A percentile compares a stretch with the other conserved stretches of the same genome.
Conservation (phyloP, 92 coral and sea anemone genomes). For the Scolanthus callimorphus region DNA sequence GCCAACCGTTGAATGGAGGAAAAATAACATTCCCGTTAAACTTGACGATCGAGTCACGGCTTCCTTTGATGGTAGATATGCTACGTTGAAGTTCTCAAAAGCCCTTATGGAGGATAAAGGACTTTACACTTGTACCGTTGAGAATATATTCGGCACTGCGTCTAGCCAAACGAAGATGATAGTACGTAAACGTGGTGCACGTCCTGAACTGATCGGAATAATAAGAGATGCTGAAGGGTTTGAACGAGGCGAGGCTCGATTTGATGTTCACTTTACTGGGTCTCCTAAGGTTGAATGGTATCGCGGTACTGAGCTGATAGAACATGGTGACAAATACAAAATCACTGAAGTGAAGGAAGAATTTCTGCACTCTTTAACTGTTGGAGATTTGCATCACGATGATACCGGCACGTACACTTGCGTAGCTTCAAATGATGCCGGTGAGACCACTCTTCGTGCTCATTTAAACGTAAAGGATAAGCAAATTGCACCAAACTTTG, state of each 20-base stretch:
- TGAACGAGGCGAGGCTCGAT: slow-evolving; percentile 73
- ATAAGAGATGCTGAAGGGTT: slow-evolving; percentile 66
- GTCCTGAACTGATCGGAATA: slow-evolving; percentile 70
- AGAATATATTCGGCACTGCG: slow-evolving; percentile 61
- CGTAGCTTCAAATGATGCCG: slow-evolving; percentile 76
- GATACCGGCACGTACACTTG: slow-evolving; percentile 75
- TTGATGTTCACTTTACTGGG: slow-evolving; percentile 73
- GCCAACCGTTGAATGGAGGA: slow-evolving; percentile 56
- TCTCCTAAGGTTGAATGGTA: slow-evolving; percentile 67
- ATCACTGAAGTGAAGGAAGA: slow-evolving; percentile 28
- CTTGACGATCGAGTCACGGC: slow-evolving; percentile 67
- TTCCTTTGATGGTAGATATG: slow-evolving; percentile 48
- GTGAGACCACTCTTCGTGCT: slow-evolving; percentile 55
- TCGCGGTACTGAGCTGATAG: slow-evolving; percentile 55
- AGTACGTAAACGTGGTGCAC: slow-evolving; percentile 55
- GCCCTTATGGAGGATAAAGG: slow-evolving; percentile 74
- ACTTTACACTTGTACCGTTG: slow-evolving; percentile 64
- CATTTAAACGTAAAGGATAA: slow-evolving; percentile 59
- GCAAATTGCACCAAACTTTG: slow-evolving; percentile 45
- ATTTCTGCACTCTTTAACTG: slow-evolving; percentile 45
- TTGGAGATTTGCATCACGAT: slow-evolving; percentile 41
- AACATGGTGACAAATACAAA: slow-evolving; percentile 34
- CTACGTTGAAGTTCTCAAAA: slow-evolving; percentile 56
- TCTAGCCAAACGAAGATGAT: slow-evolving; percentile 61
- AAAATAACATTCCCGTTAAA: slow-evolving; percentile 57